Evolutionary conservation across 2,113 vertebrate genomes (phyloP).

Genomic region (Sturnira hondurensis): DNA sequence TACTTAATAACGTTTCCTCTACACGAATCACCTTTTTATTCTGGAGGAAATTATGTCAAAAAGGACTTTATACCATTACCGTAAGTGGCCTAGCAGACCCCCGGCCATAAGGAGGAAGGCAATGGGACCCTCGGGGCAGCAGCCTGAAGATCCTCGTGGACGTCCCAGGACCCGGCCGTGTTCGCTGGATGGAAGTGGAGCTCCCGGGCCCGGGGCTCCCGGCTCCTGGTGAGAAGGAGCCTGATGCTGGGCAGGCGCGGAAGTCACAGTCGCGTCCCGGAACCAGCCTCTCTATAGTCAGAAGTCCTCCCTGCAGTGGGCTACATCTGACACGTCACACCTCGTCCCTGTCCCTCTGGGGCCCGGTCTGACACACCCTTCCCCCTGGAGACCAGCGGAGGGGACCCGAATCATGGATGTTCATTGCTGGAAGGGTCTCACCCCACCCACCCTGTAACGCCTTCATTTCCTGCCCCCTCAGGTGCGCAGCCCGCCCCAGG

Average conservation of each 20-base stretch:
- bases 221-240: no score
- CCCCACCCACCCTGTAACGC: background rate
- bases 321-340: rapidly evolving
- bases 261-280: rapidly evolving
- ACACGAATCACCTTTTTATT: background rate
- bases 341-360: rapidly evolving
- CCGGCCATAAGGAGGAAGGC: background rate
- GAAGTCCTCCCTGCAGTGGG: rapidly evolving
- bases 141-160: background rate
- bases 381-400: background rate
- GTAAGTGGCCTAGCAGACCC: rapidly evolving
- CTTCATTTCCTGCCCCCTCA: background rate
- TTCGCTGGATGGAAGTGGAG: background rate
- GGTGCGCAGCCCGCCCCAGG: background rate
- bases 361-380: no score
- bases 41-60: background rate
- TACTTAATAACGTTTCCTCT: background rate
- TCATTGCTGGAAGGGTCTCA: background rate
- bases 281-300: background rate
- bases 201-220: no score
- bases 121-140: background rate
- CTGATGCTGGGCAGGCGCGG: rapidly evolving
- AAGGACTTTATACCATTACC: rapidly evolving
- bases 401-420: rapidly evolving
- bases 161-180: background rate